phyloP scores from a whole-genome alignment of 2,888 invertebrate genomes.

The Halictus quadricinctus region DNA sequence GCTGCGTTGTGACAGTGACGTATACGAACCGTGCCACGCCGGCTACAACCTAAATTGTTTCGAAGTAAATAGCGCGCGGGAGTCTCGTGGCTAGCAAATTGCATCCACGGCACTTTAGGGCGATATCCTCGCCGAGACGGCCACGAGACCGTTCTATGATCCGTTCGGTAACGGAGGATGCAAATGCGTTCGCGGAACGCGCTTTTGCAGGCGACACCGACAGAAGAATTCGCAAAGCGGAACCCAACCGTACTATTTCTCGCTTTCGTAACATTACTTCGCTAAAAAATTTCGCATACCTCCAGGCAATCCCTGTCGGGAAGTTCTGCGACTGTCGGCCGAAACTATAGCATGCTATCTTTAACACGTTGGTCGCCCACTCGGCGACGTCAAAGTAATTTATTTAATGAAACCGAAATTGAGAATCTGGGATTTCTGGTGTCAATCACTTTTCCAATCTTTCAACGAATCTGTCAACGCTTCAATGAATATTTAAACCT shows the following conservation, averaged over 20 bases:
- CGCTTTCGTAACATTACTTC: background rate
- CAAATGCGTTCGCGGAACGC: background rate
- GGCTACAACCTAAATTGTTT: slow-evolving; percentile 65
- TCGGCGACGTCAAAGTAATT: background rate
- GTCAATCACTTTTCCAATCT: too few relatives aligned
- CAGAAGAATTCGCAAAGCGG: background rate
- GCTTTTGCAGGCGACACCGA: background rate
- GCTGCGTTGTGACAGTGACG: slow-evolving; percentile 60
- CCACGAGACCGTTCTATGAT: slow-evolving; percentile 28
- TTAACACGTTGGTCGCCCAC: background rate
- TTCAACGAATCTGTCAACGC: too few relatives aligned
- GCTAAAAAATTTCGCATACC: background rate
- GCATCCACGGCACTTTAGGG: slow-evolving; percentile 52
- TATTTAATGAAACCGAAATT: background rate
- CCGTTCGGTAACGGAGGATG: slow-evolving; percentile 35
- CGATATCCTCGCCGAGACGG: slow-evolving; percentile 39
- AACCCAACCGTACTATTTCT: background rate
- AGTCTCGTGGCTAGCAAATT: slow-evolving; percentile 53
- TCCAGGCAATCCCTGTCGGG: background rate
- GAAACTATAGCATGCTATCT: background rate
- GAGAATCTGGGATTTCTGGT: too few relatives aligned
- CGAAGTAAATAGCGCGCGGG: slow-evolving; percentile 62
- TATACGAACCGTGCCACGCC: slow-evolving; percentile 57
- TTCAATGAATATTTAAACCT: too few relatives aligned
- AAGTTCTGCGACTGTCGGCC: background rate